Evolutionary conservation across 2,888 invertebrate species (phyloP), one percentile per base, ranked within the genome.

Genomic region (Zaprionus bogoriensis): DNA sequence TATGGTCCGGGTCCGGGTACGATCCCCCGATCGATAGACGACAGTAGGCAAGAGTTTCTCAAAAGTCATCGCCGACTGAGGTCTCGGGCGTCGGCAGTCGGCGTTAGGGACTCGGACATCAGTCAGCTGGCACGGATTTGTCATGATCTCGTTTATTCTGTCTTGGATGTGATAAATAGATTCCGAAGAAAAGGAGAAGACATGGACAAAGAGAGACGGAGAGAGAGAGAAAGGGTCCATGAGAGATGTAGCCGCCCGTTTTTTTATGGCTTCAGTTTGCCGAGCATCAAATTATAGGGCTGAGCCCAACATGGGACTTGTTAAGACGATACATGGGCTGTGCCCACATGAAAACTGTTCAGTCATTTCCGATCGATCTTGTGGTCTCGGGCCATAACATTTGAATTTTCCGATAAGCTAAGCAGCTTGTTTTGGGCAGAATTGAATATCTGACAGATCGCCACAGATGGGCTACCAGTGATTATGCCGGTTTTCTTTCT

Each of bases 101-200:
- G 12, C 23, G 44, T 48, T 28, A 32, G 20, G n/a, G 39, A 63
- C 20, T 28, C 30, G 22, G 44, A 17, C 39, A 47, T 70, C 71
- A 57, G 74, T 58, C 78, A 82, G 78, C 71, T 71, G 78, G 61
- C 79, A 69, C 68, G 69, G 67, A 83, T 80, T 83, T 83, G 75
- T 79, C 83, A 79, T 65, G 83, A 79, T 83, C 79, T 79, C 67
- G 77, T 83, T 83, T 83, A 77, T 77, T 77, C 65, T 58, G 63
- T 60, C 58, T 52, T 67, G 59, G 47, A 52, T 45, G 58, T 79
- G 79, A 83, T 79, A 79, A 79, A 79, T 79, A 67, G 83, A 52
- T 72, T 61, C 6, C n/a, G 6, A 3, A 22, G 41, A 41, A 20
- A 7, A 12, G 22, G 3, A 36, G 6, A 2, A n/a, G n/a, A n/a